These are phyloP conservation scores for Drosophila suboccidentalis DNA, from an alignment of 2,888 invertebrate genomes.

Conservation along the genomic window DNA sequence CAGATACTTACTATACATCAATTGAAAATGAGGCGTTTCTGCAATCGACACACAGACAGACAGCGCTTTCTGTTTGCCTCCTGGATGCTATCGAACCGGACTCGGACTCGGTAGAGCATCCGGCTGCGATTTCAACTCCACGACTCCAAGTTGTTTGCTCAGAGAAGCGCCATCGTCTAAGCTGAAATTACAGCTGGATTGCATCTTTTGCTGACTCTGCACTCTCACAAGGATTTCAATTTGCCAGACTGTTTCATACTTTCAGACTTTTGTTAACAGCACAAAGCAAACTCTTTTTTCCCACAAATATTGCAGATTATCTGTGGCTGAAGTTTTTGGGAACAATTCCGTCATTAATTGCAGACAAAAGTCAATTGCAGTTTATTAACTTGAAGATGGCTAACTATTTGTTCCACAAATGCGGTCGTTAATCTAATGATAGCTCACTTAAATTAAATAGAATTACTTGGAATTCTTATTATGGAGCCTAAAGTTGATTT, in stretches of 20 bases:
- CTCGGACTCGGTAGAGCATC: not conserved
- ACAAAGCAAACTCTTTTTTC: not conserved
- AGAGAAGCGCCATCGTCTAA: not conserved
- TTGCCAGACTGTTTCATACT: constrained; percentile 19
- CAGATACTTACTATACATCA: constrained; percentile 52
- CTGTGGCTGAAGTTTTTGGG: not conserved
- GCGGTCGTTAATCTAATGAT: constrained; percentile 8
- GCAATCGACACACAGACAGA: constrained; percentile 42
- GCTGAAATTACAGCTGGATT: not conserved
- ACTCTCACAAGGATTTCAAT: constrained; percentile 31
- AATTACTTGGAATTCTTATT: constrained; percentile 9
- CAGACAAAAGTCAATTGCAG: constrained; percentile 8
- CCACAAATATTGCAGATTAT: not conserved
- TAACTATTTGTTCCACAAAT: not conserved
- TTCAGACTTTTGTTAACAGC: constrained; percentile 1
- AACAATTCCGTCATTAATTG: constrained; percentile 1
- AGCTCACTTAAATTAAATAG: constrained; percentile 11
- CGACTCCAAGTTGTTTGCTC: constrained; percentile 1
- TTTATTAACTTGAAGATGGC: not conserved
- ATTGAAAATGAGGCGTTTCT: constrained; percentile 65
- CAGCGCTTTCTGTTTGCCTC: constrained; percentile 12
- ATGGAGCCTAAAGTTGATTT: not conserved
- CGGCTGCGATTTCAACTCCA: not conserved
- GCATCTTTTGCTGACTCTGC: constrained; percentile 1
- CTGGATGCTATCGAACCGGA: constrained; percentile 17